These are phyloP conservation scores for Passer montanus DNA, from an alignment of 2,113 vertebrate species.

Conservation along the genomic window DNA sequence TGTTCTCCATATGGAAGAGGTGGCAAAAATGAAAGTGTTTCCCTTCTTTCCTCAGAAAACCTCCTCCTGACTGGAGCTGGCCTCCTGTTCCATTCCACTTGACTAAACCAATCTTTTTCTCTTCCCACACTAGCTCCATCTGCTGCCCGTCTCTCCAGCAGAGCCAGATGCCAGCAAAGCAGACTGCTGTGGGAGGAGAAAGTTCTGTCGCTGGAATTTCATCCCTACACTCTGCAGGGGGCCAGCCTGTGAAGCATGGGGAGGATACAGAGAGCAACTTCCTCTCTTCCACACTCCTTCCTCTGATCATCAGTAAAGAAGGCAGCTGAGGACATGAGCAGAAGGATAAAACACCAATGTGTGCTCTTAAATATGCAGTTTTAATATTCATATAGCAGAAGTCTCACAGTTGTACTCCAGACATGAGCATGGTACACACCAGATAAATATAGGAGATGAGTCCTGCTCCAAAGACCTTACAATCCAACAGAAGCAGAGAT, in stretches of 20 bases:
- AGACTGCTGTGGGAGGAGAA: conserved; percentile 63
- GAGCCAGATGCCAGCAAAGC: conserved; percentile 63
- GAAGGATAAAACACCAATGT: not conserved
- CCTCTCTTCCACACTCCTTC: not conserved
- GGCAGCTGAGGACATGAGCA: conserved; percentile 27
- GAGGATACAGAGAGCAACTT: not conserved
- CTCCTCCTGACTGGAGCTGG: conserved; percentile 31
- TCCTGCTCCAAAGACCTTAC: not conserved
- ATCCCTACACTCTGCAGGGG: conserved; percentile 32
- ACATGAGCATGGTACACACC: not conserved
- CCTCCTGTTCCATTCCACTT: conserved; percentile 61
- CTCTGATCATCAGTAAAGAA: not conserved
- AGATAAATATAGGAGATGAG: not conserved
- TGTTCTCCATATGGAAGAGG: not conserved
- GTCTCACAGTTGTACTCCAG: not conserved
- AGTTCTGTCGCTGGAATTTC: conserved; percentile 57
- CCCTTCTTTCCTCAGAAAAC: conserved; percentile 33
- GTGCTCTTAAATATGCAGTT: not conserved
- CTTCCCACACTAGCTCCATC: conserved; percentile 70
- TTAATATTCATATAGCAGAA: not conserved
- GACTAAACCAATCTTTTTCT: conserved; percentile 54
- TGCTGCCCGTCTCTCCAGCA: conserved; percentile 61
- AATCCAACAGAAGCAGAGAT: not conserved
- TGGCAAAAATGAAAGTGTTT: not conserved
- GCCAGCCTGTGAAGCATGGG: conserved; percentile 26